Base-by-base conservation (phyloP, 2,113 vertebrate species). In the Hepsetus odoe region DNA sequence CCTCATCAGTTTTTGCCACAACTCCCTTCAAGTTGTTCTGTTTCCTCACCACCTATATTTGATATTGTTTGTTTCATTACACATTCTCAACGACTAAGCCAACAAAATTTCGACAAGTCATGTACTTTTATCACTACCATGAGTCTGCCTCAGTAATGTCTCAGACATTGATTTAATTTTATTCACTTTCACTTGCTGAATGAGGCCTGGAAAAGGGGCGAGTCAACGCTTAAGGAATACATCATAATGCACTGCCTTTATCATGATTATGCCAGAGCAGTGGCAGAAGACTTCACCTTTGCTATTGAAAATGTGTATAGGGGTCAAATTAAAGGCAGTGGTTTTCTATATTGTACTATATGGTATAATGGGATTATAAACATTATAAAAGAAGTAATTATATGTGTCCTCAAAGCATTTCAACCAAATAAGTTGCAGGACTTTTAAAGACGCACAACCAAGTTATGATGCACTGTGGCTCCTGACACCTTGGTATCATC, bases 71-170 rank as follows among this genome's bases (percentile, higher is more conserved):
- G 32, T 33, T 33, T 65, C 61, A 65, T 65, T 62, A 20, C 59
- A 62, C 32, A 32, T 56, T 7, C 58, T 55, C 20, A 22, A 53
- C 0, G 16, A 65, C 38, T 65, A 55, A 35, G 32, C 13, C 44
- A 74, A 24, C 24, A 65, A 33, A 22, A 18, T 30, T 46, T 72
- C 28, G 49, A 1, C 70, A 32, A 38, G n/a, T 18, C 13, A 33
- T 74, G 67, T 72, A 11, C 13, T 46, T 77, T 61, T 72, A 72
- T 51, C 22, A 4, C 55, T 30, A 32, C 56, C 30, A 18, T 71
- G 26, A 61, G 22, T 22, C 59, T 6, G 28, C 26, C 28, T 7
- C 44, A 16, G 51, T 33, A 33, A 51, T 14, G 24, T 22, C 49
- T 35, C n/a, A 56, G 56, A n/a, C 3, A 20, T 28, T 28, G 59